Base-by-base conservation (phyloP, 2,888 invertebrate genomes). In the Acleris laterana region DNA sequence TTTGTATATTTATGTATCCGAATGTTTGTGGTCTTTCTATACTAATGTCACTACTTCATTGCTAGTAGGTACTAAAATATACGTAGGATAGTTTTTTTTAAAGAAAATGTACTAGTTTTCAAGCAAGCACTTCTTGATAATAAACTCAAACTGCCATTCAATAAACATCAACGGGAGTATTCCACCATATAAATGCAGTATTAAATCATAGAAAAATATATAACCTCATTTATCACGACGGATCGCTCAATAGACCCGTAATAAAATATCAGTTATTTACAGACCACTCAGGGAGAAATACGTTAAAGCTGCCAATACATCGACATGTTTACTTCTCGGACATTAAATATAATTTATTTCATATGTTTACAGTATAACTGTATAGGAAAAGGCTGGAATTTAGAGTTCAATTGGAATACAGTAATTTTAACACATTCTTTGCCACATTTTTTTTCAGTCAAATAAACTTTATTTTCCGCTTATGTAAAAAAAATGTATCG, bases 301-400 rank as follows among this genome's bases (percentile, higher is more conserved):
- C 78, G 78, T 84, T 83, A 85, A 86, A 84, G 77, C 85, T 83
- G 81, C 77, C 84, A 83, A 80, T 79, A 81, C 76, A 72, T 79
- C 75, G 76, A 85, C 84, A 87, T 85, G 80, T 83, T 81, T 79
- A 77, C 25, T 25, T 25, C 25, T 81, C 80, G 74, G 81, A 80
- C 84, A 87, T 81, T 83, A 83, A 79, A 81, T 80, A 84, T 85
- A 87, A 87, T 89, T 89, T 88, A 88, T 89, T 84, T 83, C 73
- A 73, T 22, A 42, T 4, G 32, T 53, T 53, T 17, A 19, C 13
- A 4, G 13, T 9, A 32, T 32, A 19, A 28, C 44, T 20, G 28
- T 25, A 17, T 17, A 5, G 46, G 46, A 46, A 17, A 46, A 46
- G 46, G 17, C 16, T 46, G 16, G 5, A 16, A n/a, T 46, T 46